Conservation (phyloP, 2,797 vertebrate species). For the Cuniculus paca region DNA sequence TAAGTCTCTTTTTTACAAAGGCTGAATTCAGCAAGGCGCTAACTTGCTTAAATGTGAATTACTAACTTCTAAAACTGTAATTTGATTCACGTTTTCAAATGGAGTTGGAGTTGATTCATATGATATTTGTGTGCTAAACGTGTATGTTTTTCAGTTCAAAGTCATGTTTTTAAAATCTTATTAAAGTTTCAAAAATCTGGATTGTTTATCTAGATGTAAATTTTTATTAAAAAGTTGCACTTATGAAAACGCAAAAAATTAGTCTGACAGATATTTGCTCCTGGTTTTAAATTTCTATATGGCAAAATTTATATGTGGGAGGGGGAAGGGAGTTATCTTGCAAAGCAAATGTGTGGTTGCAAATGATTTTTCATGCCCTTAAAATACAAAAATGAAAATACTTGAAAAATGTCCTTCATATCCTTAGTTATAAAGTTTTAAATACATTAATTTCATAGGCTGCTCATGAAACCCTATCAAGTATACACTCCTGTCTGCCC, state of each 20-base stretch:
- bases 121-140: conserved; percentile 88
- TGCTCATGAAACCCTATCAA: conserved; percentile 23
- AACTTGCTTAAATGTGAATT: conserved; percentile 89
- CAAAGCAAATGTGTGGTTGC: conserved; percentile 32
- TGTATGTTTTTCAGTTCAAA: conserved; percentile 89
- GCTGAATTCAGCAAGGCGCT: conserved; percentile 89
- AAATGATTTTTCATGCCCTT: not conserved
- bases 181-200: conserved; percentile 87
- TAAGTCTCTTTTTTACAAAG: conserved; percentile 86
- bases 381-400: conserved; percentile 46
- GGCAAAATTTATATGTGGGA: conserved; percentile 18
- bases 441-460: conserved; percentile 24
- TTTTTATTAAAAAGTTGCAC: conserved; percentile 89
- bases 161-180: conserved; percentile 89
- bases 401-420: conserved; percentile 38
- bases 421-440: conserved; percentile 7
- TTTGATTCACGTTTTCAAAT: conserved; percentile 87
- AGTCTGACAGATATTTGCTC: conserved; percentile 89
- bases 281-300: conserved; percentile 86
- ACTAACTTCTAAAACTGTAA: conserved; percentile 86
- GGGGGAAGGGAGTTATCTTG: not conserved
- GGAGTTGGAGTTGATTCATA: conserved; percentile 86
- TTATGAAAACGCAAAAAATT: conserved; percentile 88
- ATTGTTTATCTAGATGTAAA: conserved; percentile 91
- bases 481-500: conserved; percentile 10